These are phyloP conservation scores for Stenchaetothrips biformis DNA, from an alignment of 2,888 invertebrate species.

Conservation along the genomic window DNA sequence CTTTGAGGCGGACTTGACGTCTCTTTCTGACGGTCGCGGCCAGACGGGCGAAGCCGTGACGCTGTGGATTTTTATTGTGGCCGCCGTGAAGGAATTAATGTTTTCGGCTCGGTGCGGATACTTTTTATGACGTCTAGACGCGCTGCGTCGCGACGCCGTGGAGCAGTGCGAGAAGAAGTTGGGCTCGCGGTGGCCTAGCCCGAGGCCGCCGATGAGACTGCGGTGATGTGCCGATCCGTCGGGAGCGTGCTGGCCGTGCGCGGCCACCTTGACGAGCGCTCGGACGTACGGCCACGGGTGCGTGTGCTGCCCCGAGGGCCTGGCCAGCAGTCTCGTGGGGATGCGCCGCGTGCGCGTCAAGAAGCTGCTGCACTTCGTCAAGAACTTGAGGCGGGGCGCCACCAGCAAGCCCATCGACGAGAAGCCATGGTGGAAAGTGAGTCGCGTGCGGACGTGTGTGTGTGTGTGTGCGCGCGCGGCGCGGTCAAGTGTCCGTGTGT, in stretches of 20 bases:
- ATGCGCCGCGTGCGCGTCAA: conserved; percentile 11
- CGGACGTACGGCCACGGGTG: too few relatives aligned
- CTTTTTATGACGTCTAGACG: conserved; percentile 20
- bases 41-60: background rate
- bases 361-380: conserved; percentile 15
- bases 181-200: too few relatives aligned
- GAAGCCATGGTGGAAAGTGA: conserved; percentile 20
- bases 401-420: background rate
- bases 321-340: background rate
- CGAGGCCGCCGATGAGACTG: too few relatives aligned
- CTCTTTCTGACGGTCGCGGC: background rate
- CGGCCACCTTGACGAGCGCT: background rate
- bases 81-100: conserved; percentile 5
- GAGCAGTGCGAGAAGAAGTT: too few relatives aligned
- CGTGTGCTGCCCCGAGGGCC: background rate
- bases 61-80: background rate
- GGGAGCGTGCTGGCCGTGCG: background rate
- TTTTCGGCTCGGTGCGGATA: background rate
- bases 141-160: background rate
- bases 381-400: background rate
- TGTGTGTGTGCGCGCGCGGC: background rate
- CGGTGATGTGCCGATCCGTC: background rate
- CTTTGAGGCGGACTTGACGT: background rate
- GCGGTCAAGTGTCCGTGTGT: background rate
- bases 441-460: background rate